These are phyloP conservation scores for Caenorhabditis wallacei DNA, from an alignment of 2,888 invertebrate genomes.

Conservation along the genomic window DNA sequence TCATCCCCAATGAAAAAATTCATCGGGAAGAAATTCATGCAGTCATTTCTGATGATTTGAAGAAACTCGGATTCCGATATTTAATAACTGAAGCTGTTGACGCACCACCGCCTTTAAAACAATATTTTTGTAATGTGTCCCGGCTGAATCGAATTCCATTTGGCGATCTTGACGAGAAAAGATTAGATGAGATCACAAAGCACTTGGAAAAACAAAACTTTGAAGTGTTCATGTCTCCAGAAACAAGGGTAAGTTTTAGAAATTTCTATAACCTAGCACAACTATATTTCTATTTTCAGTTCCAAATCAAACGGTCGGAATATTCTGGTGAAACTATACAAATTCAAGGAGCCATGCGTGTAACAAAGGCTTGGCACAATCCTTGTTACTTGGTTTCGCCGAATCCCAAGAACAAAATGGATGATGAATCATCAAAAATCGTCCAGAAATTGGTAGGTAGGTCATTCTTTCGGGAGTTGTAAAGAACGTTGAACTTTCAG, in stretches of 20 bases:
- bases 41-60: constrained; percentile 44
- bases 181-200: not conserved
- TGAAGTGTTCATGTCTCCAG: not conserved
- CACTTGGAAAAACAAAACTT: not conserved
- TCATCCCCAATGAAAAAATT: constrained; percentile 29
- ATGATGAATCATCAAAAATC: too few species aligned
- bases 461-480: too few species aligned
- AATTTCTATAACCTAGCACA: too few species aligned
- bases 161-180: constrained; percentile 43
- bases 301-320: constrained; percentile 36
- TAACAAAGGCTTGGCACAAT: not conserved
- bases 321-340: constrained; percentile 57
- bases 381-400: too few species aligned
- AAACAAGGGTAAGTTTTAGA: too few species aligned
- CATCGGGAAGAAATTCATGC: constrained; percentile 20
- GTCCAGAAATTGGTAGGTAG: too few species aligned
- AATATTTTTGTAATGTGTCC: constrained; percentile 65
- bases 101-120: constrained; percentile 65
- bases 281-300: constrained; percentile 37
- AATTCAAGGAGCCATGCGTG: constrained; percentile 34
- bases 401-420: too few species aligned
- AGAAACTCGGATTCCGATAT: constrained; percentile 49
- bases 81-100: constrained; percentile 49
- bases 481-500: too few species aligned
- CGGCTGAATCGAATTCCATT: constrained; percentile 67